Base-by-base conservation (phyloP, 2,797 vertebrate species). In the Microctenopoma lineatum region DNA sequence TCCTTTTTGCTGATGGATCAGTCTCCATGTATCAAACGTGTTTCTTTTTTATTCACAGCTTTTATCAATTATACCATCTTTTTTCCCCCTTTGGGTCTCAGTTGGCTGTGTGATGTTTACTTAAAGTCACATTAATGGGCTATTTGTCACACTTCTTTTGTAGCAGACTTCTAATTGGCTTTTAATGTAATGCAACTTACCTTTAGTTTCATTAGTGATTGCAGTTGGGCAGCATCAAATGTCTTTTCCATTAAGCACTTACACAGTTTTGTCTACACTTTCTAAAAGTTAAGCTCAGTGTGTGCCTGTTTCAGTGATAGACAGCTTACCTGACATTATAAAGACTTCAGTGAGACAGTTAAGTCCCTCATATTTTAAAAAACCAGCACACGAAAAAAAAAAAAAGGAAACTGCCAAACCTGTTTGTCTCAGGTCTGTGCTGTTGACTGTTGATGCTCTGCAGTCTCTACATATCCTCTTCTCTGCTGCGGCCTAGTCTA, bases 391-490 rank as follows among this genome's bases (percentile, higher is more conserved):
- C 4, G 61, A 79, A 63, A 21, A 75, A 67, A 63, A 34, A 21
- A 75, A 67, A 63, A 34, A 39, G 48, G 55, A 79, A 79, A 60
- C 47, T 80, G 68, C 60, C 59, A 73, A 14, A 72, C 72, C 50
- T 46, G 7, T 66, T 68, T 71, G 56, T 72, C 59, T 77, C 36
- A 26, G 59, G 60, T 66, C 65, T 77, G 63, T 39, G 48, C 18
- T 16, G 26, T 58, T 52, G 52, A 70, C 68, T 65, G 70, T 48
- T 57, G 70, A 77, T 56, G 75, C 70, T 75, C 63, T 57, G 62
- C 55, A 80, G 68, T 83, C 59, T 80, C 16, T 66, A 41, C 74
- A 73, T 79, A 75, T 75, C 38, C 51, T 78, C 57, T 71, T 52
- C 71, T 83, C 61, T 67, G 74, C 69, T 51, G 52, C 61, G 59